Base-by-base conservation (phyloP, 92 coral and sea anemone species). In the Micromussa lordhowensis region DNA sequence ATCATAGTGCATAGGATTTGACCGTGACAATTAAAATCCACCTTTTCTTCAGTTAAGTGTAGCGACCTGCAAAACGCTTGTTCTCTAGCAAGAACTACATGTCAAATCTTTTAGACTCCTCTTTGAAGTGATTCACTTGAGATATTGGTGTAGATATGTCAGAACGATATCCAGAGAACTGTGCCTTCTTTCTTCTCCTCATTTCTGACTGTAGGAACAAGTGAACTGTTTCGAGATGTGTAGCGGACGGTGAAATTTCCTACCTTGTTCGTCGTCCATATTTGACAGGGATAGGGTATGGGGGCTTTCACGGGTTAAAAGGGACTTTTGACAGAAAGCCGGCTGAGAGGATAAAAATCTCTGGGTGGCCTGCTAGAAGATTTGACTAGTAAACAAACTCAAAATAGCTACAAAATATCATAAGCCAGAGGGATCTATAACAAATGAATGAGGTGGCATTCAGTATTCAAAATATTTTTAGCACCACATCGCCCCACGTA, bases 381-480 rank as follows among this genome's bases (percentile, higher is more conserved):
- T 35, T n/a, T n/a, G n/a, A n/a, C 82, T 66, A 53, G 75, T 77
- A 86, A 86, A 63, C 82, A 86, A 75, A 40, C n/a, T 19, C 35
- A 44, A 86, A 86, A 75, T 38, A 26, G 77, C 75, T 84, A 74
- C 66, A 40, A 76, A 77, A 57, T 12, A 38, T 49, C 64, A 58
- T 35, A 75, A 59, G 21, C 76, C 58, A 59, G 64, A 61, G 77
- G 44, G 48, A 31, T 40, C 22, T 31, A 66, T n/a, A 26, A 63
- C 82, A 38, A 38, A 59, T 63, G 61, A 57, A 74, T 76, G 82
- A 15, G 53, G 79, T 12, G 14, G 57, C 69, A 75, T 85, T 76
- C 75, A 76, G 74, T 36, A 61, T 58, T 76, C 88, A 85, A 76
- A 58, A 57, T 76, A 85, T 75, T 85, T n/a, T 75, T 76, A 63